Percentiles rank a stretch among this genome's conserved stretches.
Conservation (phyloP, 2,113 vertebrate genomes). For the Brachypteracias leptosomus region DNA sequence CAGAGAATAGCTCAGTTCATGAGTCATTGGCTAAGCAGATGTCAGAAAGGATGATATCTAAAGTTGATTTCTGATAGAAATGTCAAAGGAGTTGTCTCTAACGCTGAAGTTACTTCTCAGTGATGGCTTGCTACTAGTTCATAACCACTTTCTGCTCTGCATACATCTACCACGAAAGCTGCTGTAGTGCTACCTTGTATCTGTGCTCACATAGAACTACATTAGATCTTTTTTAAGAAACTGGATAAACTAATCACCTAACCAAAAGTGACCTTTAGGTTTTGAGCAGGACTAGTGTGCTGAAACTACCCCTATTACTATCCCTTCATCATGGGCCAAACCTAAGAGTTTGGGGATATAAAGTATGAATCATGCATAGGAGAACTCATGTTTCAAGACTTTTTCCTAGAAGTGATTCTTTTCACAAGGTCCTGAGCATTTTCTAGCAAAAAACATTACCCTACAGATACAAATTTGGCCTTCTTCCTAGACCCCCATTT, state of each 20-base stretch:
- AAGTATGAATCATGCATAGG: accelerated
- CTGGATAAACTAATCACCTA: not conserved
- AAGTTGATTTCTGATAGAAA: conserved; percentile 47
- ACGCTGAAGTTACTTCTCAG: not conserved
- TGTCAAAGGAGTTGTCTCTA: conserved; percentile 4
- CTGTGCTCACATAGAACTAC: not conserved
- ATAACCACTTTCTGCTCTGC: not conserved
- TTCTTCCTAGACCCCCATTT: not conserved
- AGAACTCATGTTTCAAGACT: not conserved
- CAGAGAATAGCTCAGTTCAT: not conserved
- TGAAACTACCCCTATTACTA: not conserved
- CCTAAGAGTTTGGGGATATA: not conserved
- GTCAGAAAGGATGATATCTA: conserved; percentile 7
- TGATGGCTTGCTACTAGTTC: not conserved
- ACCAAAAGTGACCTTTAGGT: not conserved
- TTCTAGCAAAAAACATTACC: not conserved
- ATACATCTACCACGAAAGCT: not conserved
- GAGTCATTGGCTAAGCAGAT: conserved; percentile 22
- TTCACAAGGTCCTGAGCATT: not conserved
- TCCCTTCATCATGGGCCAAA: not conserved
- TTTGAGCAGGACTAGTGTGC: not conserved
- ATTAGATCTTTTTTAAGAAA: not conserved
- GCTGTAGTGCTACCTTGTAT: not conserved
- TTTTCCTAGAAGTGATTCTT: not conserved
- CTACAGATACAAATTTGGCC: not conserved